Percentiles rank a stretch among this genome's conserved stretches.
These are phyloP conservation scores for Selenia dentaria DNA, from an alignment of 2,888 invertebrate species.

Conservation along the genomic window DNA sequence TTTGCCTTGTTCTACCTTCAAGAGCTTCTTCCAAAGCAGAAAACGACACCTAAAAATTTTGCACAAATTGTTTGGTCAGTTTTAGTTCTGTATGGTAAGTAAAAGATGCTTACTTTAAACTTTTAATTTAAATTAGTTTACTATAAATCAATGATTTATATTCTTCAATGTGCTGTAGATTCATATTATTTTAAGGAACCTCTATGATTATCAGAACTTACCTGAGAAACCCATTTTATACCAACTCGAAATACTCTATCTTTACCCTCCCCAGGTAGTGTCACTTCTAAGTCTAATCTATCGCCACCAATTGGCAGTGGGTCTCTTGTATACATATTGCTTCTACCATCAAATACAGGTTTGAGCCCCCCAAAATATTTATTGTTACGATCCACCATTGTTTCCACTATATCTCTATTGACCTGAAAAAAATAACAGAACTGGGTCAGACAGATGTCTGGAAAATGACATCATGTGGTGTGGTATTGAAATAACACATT, in stretches of 20 bases:
- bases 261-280: conserved; percentile 99
- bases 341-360: conserved; percentile 99
- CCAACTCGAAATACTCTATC: conserved; percentile 98
- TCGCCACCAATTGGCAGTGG: conserved; percentile 98
- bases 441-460: conserved; percentile 4
- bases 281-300: conserved; percentile 96
- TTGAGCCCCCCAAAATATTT: conserved; percentile 98
- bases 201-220: too few species aligned
- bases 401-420: conserved; percentile 98
- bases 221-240: conserved; percentile 99
- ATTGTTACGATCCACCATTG: conserved; percentile 98
- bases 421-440: conserved; percentile 73
- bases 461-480: too few species aligned
- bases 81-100: too few species aligned
- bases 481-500: too few species aligned
- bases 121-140: too few species aligned
- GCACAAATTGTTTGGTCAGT: background rate
- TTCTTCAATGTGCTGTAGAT: too few species aligned
- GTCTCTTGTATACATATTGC: conserved; percentile 99
- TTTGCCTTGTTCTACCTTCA: conserved; percentile 97
- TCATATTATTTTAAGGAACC: too few species aligned
- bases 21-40: conserved; percentile 99
- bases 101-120: too few species aligned
- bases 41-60: conserved; percentile 88
- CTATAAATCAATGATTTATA: too few species aligned